Percentiles rank a stretch among this genome's conserved stretches.
phyloP scores from a whole-genome alignment of 2,797 vertebrate species.

The Sorex maritimensis region DNA sequence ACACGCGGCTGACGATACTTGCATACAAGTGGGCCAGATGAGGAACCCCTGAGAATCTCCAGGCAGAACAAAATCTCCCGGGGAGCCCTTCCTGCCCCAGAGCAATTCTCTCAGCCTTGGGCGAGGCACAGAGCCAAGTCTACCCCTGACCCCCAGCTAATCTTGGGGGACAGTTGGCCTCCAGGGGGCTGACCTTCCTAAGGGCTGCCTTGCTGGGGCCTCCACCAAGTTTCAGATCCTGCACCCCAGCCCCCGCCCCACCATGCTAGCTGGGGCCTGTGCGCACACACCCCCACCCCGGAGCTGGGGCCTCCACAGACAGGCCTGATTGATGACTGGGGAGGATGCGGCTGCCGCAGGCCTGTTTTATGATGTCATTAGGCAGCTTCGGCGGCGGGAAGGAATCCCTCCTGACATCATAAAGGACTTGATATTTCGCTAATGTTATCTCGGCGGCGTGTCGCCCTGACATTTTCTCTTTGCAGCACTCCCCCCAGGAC shows the following conservation, averaged over 20 bases:
- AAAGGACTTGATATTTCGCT: slow-evolving; percentile 93
- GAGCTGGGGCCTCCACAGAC: slow-evolving; percentile 75
- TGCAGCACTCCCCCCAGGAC: slow-evolving; percentile 88
- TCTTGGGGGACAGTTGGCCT: background rate
- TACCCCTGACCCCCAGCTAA: background rate
- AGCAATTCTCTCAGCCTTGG: background rate
- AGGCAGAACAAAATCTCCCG: background rate
- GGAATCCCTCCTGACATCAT: slow-evolving; percentile 93
- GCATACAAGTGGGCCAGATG: too few relatives aligned
- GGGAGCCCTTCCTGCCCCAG: rapidly evolving
- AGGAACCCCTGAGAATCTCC: background rate
- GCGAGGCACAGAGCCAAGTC: rapidly evolving
- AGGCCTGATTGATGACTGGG: slow-evolving; percentile 91
- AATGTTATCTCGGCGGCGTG: slow-evolving; percentile 91
- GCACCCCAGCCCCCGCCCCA: background rate
- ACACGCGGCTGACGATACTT: too few relatives aligned
- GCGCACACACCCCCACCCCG: background rate
- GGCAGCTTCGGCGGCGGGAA: slow-evolving; percentile 89
- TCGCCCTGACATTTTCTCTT: slow-evolving; percentile 90
- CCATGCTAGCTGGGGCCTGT: background rate
- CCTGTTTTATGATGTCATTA: slow-evolving; percentile 93
- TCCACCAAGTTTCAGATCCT: slow-evolving; percentile 61
- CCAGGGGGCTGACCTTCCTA: background rate
- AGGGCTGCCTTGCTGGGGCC: background rate
- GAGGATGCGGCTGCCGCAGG: slow-evolving; percentile 88